A percentile compares a stretch with the other conserved stretches of the same genome.
These are phyloP conservation scores for Hypolimnas misippus DNA, from an alignment of 2,888 invertebrate genomes.

Conservation along the genomic window DNA sequence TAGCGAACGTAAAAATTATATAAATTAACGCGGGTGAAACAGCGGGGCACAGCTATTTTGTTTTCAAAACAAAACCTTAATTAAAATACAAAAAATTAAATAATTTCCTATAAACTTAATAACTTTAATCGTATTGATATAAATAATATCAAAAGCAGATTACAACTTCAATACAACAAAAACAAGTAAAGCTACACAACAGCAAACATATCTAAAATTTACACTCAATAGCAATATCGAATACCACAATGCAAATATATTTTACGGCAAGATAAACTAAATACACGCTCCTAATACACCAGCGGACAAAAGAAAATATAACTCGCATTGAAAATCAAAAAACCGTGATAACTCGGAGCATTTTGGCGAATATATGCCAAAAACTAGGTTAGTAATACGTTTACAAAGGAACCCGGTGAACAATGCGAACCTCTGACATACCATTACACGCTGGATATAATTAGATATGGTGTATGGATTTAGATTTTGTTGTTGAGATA, in stretches of 20 bases:
- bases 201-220: background rate
- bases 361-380: constrained; percentile 75
- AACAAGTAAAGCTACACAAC: background rate
- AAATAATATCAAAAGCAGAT: no score
- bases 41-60: no score
- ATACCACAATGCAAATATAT: constrained; percentile 26
- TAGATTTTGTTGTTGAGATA: constrained; percentile 76
- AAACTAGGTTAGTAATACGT: constrained; percentile 83
- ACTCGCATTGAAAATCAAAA: constrained; percentile 75
- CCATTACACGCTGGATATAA: constrained; percentile 82
- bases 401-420: constrained; percentile 65
- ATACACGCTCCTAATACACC: constrained; percentile 71
- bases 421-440: constrained; percentile 68
- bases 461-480: constrained; percentile 84
- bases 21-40: no score
- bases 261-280: constrained; percentile 55
- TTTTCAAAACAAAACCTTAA: no score
- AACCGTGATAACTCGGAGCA: constrained; percentile 72
- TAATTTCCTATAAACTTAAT: no score
- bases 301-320: constrained; percentile 73
- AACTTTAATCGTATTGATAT: no score
- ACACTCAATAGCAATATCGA: constrained; percentile 23
- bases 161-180: background rate
- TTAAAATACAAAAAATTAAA: no score
- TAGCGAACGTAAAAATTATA: no score